Evolutionary conservation across 1,140 invertebrate species (phyloP).

Genomic region (Drosophila neocordata): DNA sequence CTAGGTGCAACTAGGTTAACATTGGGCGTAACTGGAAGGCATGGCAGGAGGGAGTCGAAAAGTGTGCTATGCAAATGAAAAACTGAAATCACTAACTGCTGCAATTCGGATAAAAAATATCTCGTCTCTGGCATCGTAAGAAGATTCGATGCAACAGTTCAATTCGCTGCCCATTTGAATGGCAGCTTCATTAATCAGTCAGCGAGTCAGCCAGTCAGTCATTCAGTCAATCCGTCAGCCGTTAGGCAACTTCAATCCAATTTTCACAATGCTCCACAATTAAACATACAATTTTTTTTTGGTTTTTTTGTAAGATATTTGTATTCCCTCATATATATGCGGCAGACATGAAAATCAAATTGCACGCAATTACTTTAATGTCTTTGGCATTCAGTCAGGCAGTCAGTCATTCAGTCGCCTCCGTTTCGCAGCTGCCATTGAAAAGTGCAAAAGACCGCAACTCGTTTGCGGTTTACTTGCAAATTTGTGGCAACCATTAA

Average conservation of each 20-base stretch:
- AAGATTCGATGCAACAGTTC: constrained; percentile 60
- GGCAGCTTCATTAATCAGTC: constrained; percentile 74
- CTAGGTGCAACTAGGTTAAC: constrained; percentile 74
- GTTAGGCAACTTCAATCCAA: background rate
- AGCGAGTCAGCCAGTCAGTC: no score
- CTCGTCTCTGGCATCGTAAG: background rate
- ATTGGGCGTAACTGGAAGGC: constrained; percentile 11
- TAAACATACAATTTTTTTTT: constrained; percentile 8
- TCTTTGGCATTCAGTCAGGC: constrained; percentile 26
- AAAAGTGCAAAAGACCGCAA: constrained; percentile 60
- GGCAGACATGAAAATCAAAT: constrained; percentile 55
- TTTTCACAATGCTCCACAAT: constrained; percentile 33
- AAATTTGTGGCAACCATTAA: constrained; percentile 60
- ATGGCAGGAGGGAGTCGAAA: constrained; percentile 2
- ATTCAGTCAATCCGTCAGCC: background rate
- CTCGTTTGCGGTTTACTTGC: constrained; percentile 58
- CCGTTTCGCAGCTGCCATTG: background rate
- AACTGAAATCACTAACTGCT: constrained; percentile 38
- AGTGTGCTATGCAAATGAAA: constrained; percentile 61
- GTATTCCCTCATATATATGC: constrained; percentile 1
- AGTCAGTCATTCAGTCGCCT: background rate
- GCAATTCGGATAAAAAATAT: background rate
- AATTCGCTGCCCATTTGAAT: constrained; percentile 70
- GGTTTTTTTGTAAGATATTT: constrained; percentile 1
- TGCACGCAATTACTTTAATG: constrained; percentile 73